These are phyloP conservation scores for Sminthurinus aureus DNA, from an alignment of 2,888 invertebrate species.

Conservation along the genomic window DNA sequence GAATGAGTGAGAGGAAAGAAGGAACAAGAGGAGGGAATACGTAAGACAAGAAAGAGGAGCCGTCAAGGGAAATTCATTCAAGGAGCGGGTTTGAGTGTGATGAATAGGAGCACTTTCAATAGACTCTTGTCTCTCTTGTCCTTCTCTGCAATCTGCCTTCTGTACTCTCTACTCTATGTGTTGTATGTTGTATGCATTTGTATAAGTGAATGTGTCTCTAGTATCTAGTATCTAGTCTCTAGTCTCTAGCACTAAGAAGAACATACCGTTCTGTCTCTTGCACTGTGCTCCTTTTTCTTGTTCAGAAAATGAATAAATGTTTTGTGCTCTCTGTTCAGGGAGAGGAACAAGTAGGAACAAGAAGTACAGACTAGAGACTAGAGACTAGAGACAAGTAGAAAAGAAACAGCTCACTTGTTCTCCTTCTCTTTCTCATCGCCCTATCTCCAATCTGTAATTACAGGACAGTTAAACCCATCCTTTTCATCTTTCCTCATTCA, in stretches of 20 bases:
- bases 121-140: neutral
- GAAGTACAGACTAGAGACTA: too few relatives aligned
- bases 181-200: neutral
- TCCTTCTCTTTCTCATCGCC: too few relatives aligned
- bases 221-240: too few relatives aligned
- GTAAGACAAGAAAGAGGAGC: neutral
- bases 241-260: too few relatives aligned
- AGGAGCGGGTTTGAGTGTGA: neutral
- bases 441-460: neutral
- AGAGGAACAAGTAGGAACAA: too few relatives aligned
- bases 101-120: slow-evolving; percentile 24
- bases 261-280: neutral
- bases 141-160: slow-evolving; percentile 7
- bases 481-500: too few relatives aligned
- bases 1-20: neutral
- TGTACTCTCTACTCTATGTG: neutral
- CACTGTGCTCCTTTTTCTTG: too few relatives aligned
- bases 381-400: neutral
- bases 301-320: too few relatives aligned
- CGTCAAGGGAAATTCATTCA: slow-evolving; percentile 6
- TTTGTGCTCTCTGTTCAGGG: too few relatives aligned
- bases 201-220: neutral
- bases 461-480: neutral
- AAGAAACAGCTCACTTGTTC: neutral
- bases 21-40: neutral